Percentiles rank a stretch among this genome's conserved stretches.
Conservation (phyloP, 2,113 vertebrate species). For the Chionis minor region DNA sequence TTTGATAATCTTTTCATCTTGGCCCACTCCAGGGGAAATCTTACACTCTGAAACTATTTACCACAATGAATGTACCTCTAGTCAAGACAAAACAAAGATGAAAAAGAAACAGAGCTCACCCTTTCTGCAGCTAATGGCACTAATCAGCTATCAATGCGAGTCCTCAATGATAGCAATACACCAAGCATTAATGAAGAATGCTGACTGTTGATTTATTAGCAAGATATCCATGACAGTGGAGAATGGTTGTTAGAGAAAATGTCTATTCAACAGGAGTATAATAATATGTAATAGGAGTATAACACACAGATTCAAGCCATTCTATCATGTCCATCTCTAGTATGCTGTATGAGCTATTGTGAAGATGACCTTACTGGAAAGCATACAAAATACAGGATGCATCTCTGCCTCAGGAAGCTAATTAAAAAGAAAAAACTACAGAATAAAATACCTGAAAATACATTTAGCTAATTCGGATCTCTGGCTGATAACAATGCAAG, state of each 20-base stretch:
- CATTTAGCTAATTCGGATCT: conserved; percentile 17
- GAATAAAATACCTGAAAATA: conserved; percentile 14
- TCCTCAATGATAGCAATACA: neutral
- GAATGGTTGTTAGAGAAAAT: neutral
- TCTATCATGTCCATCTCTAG: neutral
- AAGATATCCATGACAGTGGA: neutral
- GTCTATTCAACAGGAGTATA: neutral
- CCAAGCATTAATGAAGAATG: neutral
- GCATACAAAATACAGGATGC: neutral
- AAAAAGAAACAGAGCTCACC: neutral
- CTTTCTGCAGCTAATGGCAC: neutral
- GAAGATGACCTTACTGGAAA: neutral
- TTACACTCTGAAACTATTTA: neutral
- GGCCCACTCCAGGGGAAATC: neutral
- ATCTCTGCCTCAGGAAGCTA: neutral
- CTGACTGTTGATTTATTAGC: neutral
- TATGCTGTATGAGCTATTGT: neutral
- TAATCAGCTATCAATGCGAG: neutral
- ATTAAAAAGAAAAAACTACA: conserved; percentile 11
- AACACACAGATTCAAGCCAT: neutral
- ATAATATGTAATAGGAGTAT: neutral
- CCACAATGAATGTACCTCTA: neutral
- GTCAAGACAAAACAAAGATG: neutral
- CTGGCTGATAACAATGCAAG: conserved; percentile 30
- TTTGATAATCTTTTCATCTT: neutral